phyloP scores from a whole-genome alignment of 35 echinoderm and acorn worm genomes.

The Ophiothrix spiculata region DNA sequence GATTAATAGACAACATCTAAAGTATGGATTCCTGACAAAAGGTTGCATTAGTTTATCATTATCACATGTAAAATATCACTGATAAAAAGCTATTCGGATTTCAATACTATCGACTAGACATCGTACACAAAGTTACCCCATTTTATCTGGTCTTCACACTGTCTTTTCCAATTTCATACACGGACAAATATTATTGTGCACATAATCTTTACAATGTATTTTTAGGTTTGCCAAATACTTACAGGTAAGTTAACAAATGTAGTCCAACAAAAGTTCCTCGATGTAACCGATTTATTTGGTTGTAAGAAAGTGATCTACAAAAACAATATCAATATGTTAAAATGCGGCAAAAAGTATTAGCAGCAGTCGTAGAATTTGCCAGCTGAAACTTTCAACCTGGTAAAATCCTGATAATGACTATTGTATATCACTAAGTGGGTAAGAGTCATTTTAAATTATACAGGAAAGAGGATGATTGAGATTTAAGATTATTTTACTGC shows the following conservation, averaged over 20 bases:
- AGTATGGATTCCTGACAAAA: not conserved
- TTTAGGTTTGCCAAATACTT: not conserved
- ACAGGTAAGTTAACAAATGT: not conserved
- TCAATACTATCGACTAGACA: not conserved
- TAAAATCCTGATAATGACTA: no score
- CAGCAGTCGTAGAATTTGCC: no score
- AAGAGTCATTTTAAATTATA: no score
- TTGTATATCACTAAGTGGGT: no score
- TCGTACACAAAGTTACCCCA: not conserved
- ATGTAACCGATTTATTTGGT: not conserved
- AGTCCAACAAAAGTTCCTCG: not conserved
- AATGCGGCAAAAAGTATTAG: no score
- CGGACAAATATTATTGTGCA: not conserved
- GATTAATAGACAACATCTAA: not conserved
- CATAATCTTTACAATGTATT: not conserved
- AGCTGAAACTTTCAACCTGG: no score
- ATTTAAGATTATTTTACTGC: no score
- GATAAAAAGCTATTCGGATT: not conserved
- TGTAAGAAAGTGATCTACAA: slow-evolving; percentile 9
- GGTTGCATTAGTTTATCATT: no score
- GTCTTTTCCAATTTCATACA: not conserved
- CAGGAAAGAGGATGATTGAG: no score
- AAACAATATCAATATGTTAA: no score
- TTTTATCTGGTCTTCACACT: no score
- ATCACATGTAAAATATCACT: no score